Evolutionary conservation across 2,888 invertebrate species (phyloP).

Genomic region (Leptodirus hochenwartii): DNA sequence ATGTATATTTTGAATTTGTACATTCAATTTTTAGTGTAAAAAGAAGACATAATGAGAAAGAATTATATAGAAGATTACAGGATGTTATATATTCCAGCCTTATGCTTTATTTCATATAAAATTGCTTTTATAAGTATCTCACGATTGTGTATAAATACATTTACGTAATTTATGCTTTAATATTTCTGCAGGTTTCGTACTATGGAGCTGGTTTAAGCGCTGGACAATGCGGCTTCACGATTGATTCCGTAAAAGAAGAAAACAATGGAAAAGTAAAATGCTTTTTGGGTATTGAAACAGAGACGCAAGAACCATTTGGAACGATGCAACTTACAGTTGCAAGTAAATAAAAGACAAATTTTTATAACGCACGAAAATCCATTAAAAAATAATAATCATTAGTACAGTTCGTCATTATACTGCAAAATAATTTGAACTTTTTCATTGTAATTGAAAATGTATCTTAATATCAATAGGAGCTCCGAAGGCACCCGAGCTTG

Average conservation of each 20-base stretch:
- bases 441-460: not conserved
- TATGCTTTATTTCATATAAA: no score
- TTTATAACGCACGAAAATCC: no score
- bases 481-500: slow-evolving; percentile 29
- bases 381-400: slow-evolving; percentile 1
- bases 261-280: slow-evolving; percentile 57
- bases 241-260: slow-evolving; percentile 40
- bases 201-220: slow-evolving; percentile 31
- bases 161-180: no score
- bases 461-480: slow-evolving; percentile 28
- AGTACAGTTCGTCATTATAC: not conserved
- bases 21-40: no score
- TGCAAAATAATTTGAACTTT: slow-evolving; percentile 3
- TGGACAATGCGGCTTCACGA: slow-evolving; percentile 56
- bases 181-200: slow-evolving; percentile 23
- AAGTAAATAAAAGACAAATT: slow-evolving; percentile 40
- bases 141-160: no score
- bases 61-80: no score
- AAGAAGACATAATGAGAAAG: no score
- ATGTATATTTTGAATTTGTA: no score
- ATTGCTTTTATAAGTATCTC: no score
- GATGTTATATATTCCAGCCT: no score
- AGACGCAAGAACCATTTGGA: slow-evolving; percentile 37
- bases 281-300: slow-evolving; percentile 37
- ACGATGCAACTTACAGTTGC: slow-evolving; percentile 48